Evolutionary conservation across 64 coral and sea anemone species (phyloP).

Genomic region (Anthopleura sola): DNA sequence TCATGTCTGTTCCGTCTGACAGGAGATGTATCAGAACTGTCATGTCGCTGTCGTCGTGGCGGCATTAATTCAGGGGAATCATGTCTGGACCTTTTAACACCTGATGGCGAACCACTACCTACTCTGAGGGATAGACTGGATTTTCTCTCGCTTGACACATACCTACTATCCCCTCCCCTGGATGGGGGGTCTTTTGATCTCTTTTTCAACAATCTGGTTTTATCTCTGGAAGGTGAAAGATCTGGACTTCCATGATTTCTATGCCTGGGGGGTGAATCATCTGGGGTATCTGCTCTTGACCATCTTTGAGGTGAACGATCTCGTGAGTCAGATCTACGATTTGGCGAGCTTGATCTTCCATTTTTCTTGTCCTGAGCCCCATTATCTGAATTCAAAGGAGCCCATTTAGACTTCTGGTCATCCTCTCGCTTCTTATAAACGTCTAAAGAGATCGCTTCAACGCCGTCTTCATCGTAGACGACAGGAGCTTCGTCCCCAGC

Average conservation of each 20-base stretch:
- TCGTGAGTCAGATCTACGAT: background rate
- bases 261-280: slow-evolving; percentile 37
- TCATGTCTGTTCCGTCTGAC: slow-evolving; percentile 2
- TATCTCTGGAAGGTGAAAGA: slow-evolving; percentile 19
- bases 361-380: background rate
- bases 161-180: slow-evolving; percentile 13
- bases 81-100: slow-evolving; percentile 22
- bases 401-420: slow-evolving; percentile 83
- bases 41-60: background rate
- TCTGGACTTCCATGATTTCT: slow-evolving; percentile 43
- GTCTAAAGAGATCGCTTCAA: slow-evolving; percentile 73
- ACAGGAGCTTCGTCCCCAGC: slow-evolving; percentile 79
- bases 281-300: background rate
- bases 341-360: background rate
- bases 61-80: slow-evolving; percentile 75
- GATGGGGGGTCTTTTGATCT: slow-evolving; percentile 64
- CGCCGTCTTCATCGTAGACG: slow-evolving; percentile 83
- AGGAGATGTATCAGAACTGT: slow-evolving; percentile 44
- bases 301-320: slow-evolving; percentile 61
- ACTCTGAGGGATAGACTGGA: too few species aligned
- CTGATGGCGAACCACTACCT: background rate
- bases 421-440: slow-evolving; percentile 78
- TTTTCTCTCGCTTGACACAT: slow-evolving; percentile 14
- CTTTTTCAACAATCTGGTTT: background rate
- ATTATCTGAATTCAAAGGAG: slow-evolving; percentile 47